Base-by-base conservation (phyloP, 2,797 vertebrate species). In the Philypnodon macrostomus region DNA sequence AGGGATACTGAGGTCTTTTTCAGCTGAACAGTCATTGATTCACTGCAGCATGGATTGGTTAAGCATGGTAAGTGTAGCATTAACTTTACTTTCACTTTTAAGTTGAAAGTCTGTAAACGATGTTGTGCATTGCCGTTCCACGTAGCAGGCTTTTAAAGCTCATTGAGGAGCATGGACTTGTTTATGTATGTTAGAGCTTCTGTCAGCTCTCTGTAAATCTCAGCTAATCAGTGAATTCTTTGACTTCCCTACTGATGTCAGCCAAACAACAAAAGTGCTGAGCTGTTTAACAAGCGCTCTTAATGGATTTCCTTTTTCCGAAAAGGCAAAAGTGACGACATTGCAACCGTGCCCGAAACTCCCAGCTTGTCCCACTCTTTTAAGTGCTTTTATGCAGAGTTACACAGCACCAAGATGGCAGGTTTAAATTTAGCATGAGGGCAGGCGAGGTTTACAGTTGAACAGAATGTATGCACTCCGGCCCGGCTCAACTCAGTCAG, bases 391-490 rank as follows among this genome's bases (percentile, higher is more conserved):
- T 63, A 73, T 67, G 54, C 37, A 70, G 63, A 58, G 53, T 47
- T 58, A 27, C 26, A 8, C 67, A 34, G 64, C 67, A 62, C 74
- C 62, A 57, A 74, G 66, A 76, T 64, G 78, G 69, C 66, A 72
- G 71, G 62, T 79, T 86, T 85, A 81, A 84, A 85, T 84, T 76
- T 82, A 79, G 82, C 55, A 63, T 56, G 53, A 73, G 61, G 55
- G 33, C 24, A 14, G 38, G 47, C 50, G 4, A 24, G 47, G 45
- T 70, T 69, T 47, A 70, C 75, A 78, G 80, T 78, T 84, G 83
- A 50, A 69, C 75, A 75, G 52, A 63, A 45, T 54, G 24, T 46
- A 50, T 70, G 70, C 30, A 14, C 57, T 26, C 68, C 21, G 13
- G 45, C 66, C 33, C 1, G 19, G 59, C 74, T 53, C 51, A 71